Evolutionary conservation across 2,113 vertebrate genomes (phyloP).

Genomic region (Hydropotes inermis): DNA sequence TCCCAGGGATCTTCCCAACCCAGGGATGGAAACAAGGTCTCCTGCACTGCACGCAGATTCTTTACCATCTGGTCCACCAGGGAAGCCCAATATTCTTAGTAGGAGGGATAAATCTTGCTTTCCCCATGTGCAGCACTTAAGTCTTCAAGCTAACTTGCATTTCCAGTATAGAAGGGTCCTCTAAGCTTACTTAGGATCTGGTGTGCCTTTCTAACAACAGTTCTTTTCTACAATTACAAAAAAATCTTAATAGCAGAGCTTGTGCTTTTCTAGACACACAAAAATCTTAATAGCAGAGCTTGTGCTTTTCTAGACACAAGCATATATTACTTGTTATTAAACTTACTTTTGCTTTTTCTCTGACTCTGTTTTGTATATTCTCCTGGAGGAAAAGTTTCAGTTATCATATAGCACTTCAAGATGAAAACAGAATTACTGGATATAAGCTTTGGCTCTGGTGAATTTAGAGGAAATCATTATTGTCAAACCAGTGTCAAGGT

Average conservation of each 20-base stretch:
- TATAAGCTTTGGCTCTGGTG: background rate
- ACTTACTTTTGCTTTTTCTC: background rate
- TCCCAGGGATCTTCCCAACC: background rate
- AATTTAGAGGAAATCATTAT: background rate
- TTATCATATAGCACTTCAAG: background rate
- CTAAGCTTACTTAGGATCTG: background rate
- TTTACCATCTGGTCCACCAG: background rate
- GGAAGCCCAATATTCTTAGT: background rate
- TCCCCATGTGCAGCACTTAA: rapidly evolving
- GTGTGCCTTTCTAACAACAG: background rate
- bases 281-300: background rate
- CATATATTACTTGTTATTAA: background rate
- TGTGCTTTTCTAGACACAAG: background rate
- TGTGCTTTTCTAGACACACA: background rate
- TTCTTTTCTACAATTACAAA: background rate
- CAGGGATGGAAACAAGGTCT: background rate
- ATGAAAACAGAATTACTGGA: background rate
- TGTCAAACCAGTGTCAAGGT: background rate
- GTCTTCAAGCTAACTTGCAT: background rate
- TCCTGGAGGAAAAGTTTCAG: background rate
- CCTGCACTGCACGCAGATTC: background rate
- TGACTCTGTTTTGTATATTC: background rate
- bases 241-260: background rate
- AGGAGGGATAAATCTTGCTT: background rate
- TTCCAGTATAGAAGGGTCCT: background rate